Evolutionary conservation across 2,888 invertebrate species (phyloP), one percentile per base, ranked within the genome.

Genomic region (Callinectes sapidus): DNA sequence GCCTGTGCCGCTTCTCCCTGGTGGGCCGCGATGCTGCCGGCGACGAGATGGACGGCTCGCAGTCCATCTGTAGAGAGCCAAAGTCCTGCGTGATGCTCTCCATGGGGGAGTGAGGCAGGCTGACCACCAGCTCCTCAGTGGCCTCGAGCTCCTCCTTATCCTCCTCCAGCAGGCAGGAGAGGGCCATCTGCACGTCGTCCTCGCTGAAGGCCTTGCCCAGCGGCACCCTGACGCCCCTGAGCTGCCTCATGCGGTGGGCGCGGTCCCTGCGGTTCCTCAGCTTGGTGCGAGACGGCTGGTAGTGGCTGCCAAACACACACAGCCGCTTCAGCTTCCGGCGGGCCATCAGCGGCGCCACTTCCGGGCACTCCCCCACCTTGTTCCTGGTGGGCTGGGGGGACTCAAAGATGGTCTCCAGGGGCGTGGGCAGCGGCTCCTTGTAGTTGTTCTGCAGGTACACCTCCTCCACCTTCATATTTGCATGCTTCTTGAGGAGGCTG

Each of bases 201-300:
- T 91, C 89, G 32, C 85, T 87, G n/a, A 93, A 54, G 23, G 81
- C 85, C 18, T 91, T 42, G 14, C 92, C 92, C 16, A 89, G 89
- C 10, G 92, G 92, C 35, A 93, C 81, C n/a, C 88, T 54, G 28
- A 91, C 92, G 6, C 92, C 92, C 28, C 42, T 93, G 3, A 89
- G 14, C 55, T 42, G 90, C 85, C 85, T 55, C 88, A 93, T 55
- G 85, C 66, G 42, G 3, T 61, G 32, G 16, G 92, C 92, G 13
- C 92, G 92, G 32, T 93, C 92, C 48, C 89, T 93, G 8, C 92
- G 55, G 3, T 81, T 48, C 42, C 28, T 88, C 39, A 66, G 55
- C 42, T 93, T 93, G 32, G 55, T 85, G 14, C 91, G 91, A 6
- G 92, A 23, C 0, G 91, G 92, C 61, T 55, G 39, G 85, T 93